These are phyloP conservation scores for Nasonia vitripennis DNA, from an alignment of 1,140 invertebrate species.

Conservation along the genomic window DNA sequence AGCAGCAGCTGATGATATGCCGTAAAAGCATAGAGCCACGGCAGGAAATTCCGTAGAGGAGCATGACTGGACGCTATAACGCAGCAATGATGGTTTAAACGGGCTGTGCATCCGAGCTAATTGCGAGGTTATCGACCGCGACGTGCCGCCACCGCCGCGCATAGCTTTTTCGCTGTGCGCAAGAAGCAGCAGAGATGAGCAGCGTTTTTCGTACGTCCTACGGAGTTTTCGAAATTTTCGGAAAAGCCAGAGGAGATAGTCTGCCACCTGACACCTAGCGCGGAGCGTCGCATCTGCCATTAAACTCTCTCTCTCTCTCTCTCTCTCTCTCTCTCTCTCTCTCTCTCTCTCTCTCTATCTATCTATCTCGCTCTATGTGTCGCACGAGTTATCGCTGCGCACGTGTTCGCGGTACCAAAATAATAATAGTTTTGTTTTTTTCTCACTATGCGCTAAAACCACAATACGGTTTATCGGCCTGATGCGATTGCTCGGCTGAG, in stretches of 20 bases:
- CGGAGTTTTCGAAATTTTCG: not conserved
- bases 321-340: not conserved
- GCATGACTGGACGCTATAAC: slow-evolving; percentile 17
- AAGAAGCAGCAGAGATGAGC: not conserved
- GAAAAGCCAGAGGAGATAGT: not conserved
- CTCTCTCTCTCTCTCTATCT: not conserved
- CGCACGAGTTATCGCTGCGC: too few relatives aligned
- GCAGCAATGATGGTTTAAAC: slow-evolving; percentile 63
- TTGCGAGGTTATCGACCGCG: slow-evolving; percentile 67
- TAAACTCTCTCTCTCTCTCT: not conserved
- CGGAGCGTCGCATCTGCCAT: not conserved
- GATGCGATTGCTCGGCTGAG: not conserved
- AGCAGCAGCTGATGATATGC: slow-evolving; percentile 8
- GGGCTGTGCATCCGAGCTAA: slow-evolving; percentile 63
- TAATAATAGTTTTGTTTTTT: too few relatives aligned
- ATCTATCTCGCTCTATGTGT: too few relatives aligned
- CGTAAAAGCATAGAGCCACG: slow-evolving; percentile 12
- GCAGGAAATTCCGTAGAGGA: slow-evolving; percentile 60
- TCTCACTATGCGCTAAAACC: too few relatives aligned
- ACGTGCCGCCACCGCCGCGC: not conserved
- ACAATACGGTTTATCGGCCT: too few relatives aligned
- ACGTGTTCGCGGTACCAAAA: too few relatives aligned
- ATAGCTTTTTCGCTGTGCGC: not conserved
- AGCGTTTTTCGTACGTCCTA: not conserved
- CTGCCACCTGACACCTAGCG: not conserved